These are phyloP conservation scores for Morpho helenor DNA, from an alignment of 2,888 invertebrate species.

Conservation along the genomic window DNA sequence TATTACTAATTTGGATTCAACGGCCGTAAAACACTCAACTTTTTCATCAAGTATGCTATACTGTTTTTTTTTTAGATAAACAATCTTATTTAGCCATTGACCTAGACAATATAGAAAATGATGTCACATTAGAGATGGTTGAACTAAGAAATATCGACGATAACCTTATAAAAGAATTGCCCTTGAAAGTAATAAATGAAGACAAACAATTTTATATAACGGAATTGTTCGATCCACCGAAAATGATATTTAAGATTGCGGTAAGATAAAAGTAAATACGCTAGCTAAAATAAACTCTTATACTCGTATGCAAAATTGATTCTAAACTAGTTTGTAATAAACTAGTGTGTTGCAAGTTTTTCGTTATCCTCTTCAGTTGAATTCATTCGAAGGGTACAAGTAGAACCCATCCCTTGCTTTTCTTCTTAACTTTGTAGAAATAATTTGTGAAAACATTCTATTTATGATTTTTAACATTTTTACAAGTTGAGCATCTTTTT, in stretches of 20 bases:
- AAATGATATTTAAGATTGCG: conserved; percentile 40
- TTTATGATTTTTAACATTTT: no score
- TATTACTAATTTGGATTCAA: no score
- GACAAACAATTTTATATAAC: conserved; percentile 41
- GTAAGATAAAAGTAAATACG: conserved; percentile 25
- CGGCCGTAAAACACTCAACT: no score
- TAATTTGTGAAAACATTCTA: no score
- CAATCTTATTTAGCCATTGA: conserved; percentile 41
- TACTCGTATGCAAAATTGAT: not conserved
- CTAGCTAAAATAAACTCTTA: not conserved
- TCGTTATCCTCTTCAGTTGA: no score
- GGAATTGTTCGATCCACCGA: conserved; percentile 36
- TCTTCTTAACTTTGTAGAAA: no score
- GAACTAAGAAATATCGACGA: conserved; percentile 39
- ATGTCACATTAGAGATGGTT: conserved; percentile 34
- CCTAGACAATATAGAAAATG: conserved; percentile 33
- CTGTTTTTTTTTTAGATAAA: conserved; percentile 35
- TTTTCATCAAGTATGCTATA: no score
- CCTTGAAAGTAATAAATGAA: conserved; percentile 32
- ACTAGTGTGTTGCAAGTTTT: no score
- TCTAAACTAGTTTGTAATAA: not conserved
- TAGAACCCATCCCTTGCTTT: no score
- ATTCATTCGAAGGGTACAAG: no score
- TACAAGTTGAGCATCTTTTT: not conserved
- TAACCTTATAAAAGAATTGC: conserved; percentile 32